Percentiles rank a stretch among this genome's conserved stretches.
These are phyloP conservation scores for Octopus bimaculoides DNA, from an alignment of 1,140 invertebrate species.

Conservation along the genomic window DNA sequence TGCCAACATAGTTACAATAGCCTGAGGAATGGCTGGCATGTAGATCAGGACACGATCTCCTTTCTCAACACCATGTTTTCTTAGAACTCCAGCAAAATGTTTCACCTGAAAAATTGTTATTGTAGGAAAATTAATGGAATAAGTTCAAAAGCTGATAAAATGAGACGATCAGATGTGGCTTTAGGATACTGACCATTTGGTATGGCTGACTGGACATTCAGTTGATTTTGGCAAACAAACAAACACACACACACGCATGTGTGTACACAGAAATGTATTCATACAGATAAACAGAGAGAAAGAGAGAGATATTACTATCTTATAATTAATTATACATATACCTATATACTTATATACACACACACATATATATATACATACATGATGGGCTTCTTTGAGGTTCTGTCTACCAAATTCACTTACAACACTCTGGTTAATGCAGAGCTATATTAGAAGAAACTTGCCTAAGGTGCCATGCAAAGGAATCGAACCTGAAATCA, in stretches of 20 bases:
- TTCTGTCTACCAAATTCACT: no score
- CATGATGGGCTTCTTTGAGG: no score
- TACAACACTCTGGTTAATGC: no score
- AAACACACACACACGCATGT: background rate
- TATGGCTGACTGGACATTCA: no score
- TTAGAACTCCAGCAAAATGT: constrained; percentile 73
- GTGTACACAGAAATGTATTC: background rate
- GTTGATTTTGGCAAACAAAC: background rate
- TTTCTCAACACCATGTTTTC: constrained; percentile 67
- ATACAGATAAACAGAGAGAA: background rate
- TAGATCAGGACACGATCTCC: constrained; percentile 94
- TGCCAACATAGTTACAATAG: constrained; percentile 89
- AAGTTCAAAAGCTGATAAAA: background rate
- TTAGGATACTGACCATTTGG: background rate
- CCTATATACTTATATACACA: no score
- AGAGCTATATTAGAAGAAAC: no score
- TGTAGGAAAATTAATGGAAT: background rate
- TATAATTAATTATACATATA: no score
- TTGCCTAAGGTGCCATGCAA: no score
- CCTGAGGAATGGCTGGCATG: constrained; percentile 96
- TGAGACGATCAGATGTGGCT: background rate
- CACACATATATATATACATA: no score
- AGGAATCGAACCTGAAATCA: no score
- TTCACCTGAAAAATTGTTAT: constrained; percentile 63
- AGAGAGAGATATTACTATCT: no score